Conservation (phyloP, 2,113 vertebrate species). For the Sander vitreus region DNA sequence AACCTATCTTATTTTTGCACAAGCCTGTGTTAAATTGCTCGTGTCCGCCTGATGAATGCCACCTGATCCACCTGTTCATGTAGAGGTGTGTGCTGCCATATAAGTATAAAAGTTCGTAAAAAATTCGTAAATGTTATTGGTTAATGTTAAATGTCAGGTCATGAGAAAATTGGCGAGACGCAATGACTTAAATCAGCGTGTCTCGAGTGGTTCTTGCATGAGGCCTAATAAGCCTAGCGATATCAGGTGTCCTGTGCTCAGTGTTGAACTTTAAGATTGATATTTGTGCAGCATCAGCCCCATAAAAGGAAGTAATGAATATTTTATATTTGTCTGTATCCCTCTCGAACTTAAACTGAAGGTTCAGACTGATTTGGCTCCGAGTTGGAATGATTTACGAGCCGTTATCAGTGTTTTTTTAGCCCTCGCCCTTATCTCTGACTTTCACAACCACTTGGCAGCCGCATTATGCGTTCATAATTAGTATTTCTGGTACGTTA, state of each 20-base stretch:
- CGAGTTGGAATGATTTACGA: background rate
- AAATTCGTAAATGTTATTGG: no score
- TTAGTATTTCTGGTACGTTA: background rate
- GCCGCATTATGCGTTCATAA: slow-evolving; percentile 14
- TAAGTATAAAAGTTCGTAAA: no score
- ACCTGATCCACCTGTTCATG: no score
- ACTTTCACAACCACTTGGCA: slow-evolving; percentile 22
- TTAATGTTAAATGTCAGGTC: no score
- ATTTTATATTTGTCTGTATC: background rate
- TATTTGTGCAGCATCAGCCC: background rate
- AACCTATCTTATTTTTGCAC: no score
- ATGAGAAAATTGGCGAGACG: no score
- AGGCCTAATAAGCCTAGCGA: background rate
- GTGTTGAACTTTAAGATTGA: background rate
- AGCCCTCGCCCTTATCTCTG: slow-evolving; percentile 21
- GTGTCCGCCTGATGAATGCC: no score
- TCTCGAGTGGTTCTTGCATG: background rate
- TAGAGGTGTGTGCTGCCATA: no score
- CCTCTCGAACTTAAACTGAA: background rate
- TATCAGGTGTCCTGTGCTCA: background rate
- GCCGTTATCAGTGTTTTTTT: slow-evolving; percentile 20
- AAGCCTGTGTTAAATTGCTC: no score
- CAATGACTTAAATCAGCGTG: no score
- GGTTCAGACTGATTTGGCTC: background rate
- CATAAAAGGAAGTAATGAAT: background rate